Conservation (phyloP, 1,140 invertebrate species). For the Uloborus diversus region DNA sequence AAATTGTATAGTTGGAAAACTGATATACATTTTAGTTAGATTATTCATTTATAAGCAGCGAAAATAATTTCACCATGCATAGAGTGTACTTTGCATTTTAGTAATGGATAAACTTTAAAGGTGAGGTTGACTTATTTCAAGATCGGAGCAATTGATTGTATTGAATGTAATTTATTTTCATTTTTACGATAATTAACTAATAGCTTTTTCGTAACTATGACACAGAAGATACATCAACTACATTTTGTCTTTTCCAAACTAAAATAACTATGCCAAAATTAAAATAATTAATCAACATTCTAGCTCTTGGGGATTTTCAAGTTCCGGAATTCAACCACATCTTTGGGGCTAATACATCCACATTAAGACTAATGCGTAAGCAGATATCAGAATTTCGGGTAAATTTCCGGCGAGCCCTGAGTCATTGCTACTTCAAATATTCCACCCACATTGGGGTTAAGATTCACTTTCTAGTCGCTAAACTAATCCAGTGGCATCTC, state of each 20-base stretch:
- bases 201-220: neutral
- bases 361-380: conserved; percentile 19
- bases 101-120: too few species aligned
- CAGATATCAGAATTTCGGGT: neutral
- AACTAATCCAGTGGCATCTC: conserved; percentile 24
- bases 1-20: too few species aligned
- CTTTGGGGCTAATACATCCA: neutral
- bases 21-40: too few species aligned
- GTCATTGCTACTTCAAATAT: neutral
- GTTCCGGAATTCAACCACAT: neutral
- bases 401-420: conserved; percentile 10
- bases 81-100: too few species aligned
- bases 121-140: too few species aligned
- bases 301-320: neutral
- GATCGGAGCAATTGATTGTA: neutral
- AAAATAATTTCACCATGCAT: too few species aligned
- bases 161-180: neutral
- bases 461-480: conserved; percentile 21
- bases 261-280: too few species aligned
- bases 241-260: too few species aligned
- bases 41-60: too few species aligned
- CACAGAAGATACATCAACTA: neutral
- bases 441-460: too few species aligned
- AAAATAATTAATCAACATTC: conserved; percentile 7
- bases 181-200: too few species aligned